Evolutionary conservation across 1,140 invertebrate genomes (phyloP).

Genomic region (Cydia strobilella): DNA sequence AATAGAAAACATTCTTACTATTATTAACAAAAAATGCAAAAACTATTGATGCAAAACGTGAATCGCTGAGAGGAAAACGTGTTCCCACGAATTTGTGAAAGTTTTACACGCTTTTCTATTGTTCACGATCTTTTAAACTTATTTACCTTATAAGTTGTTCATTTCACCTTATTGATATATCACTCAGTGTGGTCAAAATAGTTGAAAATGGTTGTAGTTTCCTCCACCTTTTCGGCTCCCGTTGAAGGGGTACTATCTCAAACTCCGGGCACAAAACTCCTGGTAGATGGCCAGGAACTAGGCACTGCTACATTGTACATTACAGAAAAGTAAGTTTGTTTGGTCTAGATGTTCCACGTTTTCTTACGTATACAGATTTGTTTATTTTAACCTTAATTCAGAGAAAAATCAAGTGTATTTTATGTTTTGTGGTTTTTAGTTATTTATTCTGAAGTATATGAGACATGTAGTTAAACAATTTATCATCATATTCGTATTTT

Average conservation of each 20-base stretch:
- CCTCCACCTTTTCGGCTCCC: constrained; percentile 66
- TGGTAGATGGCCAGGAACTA: constrained; percentile 68
- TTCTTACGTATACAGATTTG: neutral
- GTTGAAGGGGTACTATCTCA: constrained; percentile 64
- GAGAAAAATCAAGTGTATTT: neutral
- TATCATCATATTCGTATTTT: too few relatives aligned
- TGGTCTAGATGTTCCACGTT: neutral
- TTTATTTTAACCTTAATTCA: constrained; percentile 7
- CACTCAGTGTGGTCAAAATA: neutral
- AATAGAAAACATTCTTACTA: constrained; percentile 6
- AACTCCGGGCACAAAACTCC: constrained; percentile 61
- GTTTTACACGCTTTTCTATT: constrained; percentile 20
- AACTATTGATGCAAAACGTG: constrained; percentile 30
- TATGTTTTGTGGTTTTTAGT: too few relatives aligned
- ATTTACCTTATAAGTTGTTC: neutral
- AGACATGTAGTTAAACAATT: too few relatives aligned
- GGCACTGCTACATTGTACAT: constrained; percentile 71
- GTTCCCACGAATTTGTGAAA: constrained; percentile 23
- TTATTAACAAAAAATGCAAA: constrained; percentile 33
- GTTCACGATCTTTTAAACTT: neutral
- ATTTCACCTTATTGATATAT: neutral
- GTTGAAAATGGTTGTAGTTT: constrained; percentile 69
- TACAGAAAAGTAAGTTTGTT: constrained; percentile 64
- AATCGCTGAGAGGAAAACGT: constrained; percentile 21
- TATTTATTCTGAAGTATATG: too few relatives aligned